These are phyloP conservation scores for Threskiornis aethiopicus DNA, from an alignment of 2,797 vertebrate species.

Conservation along the genomic window DNA sequence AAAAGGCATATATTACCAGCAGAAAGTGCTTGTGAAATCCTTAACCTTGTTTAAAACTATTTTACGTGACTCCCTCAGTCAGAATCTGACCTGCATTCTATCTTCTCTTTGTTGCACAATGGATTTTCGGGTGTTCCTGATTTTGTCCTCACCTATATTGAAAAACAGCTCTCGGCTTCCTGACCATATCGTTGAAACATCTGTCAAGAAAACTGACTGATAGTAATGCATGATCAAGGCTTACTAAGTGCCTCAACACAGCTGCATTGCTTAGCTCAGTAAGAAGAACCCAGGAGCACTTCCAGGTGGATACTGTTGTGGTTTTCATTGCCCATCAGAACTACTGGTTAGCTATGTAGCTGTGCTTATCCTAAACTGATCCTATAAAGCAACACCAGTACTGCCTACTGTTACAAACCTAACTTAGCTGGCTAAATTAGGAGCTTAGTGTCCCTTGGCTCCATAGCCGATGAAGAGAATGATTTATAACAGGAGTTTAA, in stretches of 20 bases:
- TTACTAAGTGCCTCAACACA: neutral
- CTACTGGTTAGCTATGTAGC: neutral
- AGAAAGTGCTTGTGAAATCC: slow-evolving; percentile 23
- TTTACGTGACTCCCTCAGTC: neutral
- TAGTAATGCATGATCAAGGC: neutral
- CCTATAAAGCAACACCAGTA: neutral
- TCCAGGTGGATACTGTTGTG: neutral
- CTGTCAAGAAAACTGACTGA: neutral
- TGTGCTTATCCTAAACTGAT: neutral
- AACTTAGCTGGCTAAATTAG: neutral
- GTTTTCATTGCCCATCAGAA: neutral
- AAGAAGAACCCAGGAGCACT: neutral
- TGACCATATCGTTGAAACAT: neutral
- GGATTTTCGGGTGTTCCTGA: neutral
- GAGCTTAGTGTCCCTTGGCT: neutral
- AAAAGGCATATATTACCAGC: neutral
- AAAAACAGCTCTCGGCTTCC: neutral
- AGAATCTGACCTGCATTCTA: slow-evolving; percentile 34
- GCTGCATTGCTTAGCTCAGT: neutral
- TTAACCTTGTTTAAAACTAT: neutral
- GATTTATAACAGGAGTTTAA: neutral
- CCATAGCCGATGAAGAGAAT: neutral
- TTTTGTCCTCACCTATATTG: neutral
- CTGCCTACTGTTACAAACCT: neutral
- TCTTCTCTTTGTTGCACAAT: slow-evolving; percentile 34